phyloP scores from a whole-genome alignment of 92 coral and sea anemone species.

The Porites lobata region DNA sequence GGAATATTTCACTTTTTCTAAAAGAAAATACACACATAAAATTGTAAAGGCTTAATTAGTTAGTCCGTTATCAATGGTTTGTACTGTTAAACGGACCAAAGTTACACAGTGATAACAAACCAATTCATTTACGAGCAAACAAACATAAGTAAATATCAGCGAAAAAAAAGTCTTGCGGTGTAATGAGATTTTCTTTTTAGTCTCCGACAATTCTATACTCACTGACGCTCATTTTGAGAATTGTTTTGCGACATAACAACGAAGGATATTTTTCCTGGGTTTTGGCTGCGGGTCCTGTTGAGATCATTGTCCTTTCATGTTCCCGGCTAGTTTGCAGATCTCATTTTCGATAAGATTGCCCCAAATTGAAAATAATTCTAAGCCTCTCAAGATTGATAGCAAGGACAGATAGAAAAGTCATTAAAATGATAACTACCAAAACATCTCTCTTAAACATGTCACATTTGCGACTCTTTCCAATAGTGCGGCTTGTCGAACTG shows the following conservation, averaged over 20 bases:
- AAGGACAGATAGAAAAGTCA: constrained; percentile 70
- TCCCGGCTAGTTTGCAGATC: constrained; percentile 92
- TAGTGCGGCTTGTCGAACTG: constrained; percentile 47
- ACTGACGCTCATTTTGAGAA: constrained; percentile 23
- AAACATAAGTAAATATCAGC: constrained; percentile 59
- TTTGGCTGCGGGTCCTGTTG: constrained; percentile 66
- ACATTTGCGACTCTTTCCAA: constrained; percentile 64
- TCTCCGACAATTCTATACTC: constrained; percentile 40
- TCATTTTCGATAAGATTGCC: constrained; percentile 83
- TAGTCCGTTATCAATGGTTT: constrained; percentile 81
- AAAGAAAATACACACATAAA: constrained; percentile 74
- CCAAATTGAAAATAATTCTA: constrained; percentile 86
- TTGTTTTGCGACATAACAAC: constrained; percentile 49
- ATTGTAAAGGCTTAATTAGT: constrained; percentile 84
- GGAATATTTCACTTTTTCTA: constrained; percentile 73
- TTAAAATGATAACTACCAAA: constrained; percentile 77
- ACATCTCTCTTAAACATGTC: constrained; percentile 73
- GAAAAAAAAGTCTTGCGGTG: constrained; percentile 41
- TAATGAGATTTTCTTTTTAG: constrained; percentile 24
- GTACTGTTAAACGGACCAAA: constrained; percentile 74
- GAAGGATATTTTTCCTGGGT: constrained; percentile 27
- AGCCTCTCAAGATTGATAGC: constrained; percentile 83
- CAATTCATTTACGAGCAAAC: constrained; percentile 90
- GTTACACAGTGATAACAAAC: constrained; percentile 80
- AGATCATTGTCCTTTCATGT: constrained; percentile 79